Evolutionary conservation across 1,140 invertebrate species (phyloP).

Genomic region (Centruroides sculpturatus): DNA sequence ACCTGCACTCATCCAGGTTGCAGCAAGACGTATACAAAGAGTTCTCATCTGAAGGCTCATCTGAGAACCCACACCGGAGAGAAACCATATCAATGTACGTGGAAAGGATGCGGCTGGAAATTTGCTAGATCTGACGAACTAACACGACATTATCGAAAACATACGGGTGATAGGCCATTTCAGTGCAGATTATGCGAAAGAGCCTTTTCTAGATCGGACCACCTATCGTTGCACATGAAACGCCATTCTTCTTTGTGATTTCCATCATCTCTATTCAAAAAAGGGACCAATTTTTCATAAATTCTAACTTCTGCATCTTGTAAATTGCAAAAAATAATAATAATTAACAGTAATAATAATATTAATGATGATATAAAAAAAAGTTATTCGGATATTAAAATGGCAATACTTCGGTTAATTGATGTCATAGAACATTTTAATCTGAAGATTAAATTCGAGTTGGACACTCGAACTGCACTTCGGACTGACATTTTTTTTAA

Average conservation of each 20-base stretch:
- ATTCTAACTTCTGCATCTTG: too few species aligned
- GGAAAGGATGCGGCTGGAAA: constrained; percentile 43
- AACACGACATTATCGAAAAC: constrained; percentile 34
- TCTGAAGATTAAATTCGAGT: too few species aligned
- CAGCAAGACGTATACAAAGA: constrained; percentile 53
- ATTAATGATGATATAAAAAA: too few species aligned
- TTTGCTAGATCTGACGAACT: constrained; percentile 43
- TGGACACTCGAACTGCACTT: too few species aligned
- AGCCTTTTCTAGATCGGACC: constrained; percentile 37
- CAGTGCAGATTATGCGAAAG: constrained; percentile 31
- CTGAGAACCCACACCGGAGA: constrained; percentile 47
- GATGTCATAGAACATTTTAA: too few species aligned
- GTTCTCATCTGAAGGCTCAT: constrained; percentile 54
- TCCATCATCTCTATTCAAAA: too few species aligned
- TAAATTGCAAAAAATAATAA: too few species aligned
- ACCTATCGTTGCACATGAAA: constrained; percentile 37
- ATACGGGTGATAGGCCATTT: constrained; percentile 32
- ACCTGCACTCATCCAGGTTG: constrained; percentile 48
- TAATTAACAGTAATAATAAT: too few species aligned
- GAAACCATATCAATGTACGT: constrained; percentile 41
- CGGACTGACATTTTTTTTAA: too few species aligned
- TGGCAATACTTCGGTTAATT: too few species aligned
- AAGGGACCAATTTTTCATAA: too few species aligned
- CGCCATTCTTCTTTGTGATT: constrained; percentile 24
- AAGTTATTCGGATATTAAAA: too few species aligned